Evolutionary conservation across 2,888 invertebrate species (phyloP), one percentile per base, ranked within the genome.

Genomic region (Tenthredo distinguenda): DNA sequence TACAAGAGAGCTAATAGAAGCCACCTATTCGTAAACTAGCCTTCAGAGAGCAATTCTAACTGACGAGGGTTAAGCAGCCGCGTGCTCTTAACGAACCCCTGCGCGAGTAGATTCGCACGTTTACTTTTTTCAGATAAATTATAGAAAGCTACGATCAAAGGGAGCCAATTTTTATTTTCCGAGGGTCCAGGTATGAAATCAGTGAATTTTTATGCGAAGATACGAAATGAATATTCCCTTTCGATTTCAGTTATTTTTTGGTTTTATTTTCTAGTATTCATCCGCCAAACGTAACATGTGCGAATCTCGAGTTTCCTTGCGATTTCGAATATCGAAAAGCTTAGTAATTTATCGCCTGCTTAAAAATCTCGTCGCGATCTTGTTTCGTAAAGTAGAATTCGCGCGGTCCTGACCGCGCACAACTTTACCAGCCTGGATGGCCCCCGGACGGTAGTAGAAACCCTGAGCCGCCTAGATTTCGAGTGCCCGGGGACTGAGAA

Each of bases 401-500:
- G 18, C 79, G 81, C 62, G 83, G 40, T 83, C 65, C 83, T 83
- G 83, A 83, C 83, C 83, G 83, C 83, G 83, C 83, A 34, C 83
- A 83, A 83, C 83, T 58, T 71, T 83, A 26, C 43, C 40, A 31
- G 26, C 37, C 62, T 26, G 65, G 77, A 55, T 18, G 50, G 26
- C 77, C 68, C 82, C 68, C 83, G 68, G 83, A 71, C 62, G 81
- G 21, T 62, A 31, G 34, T 81, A 62, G 58, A 50, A 34, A 83
- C 65, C 83, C 83, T 71, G 83, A 83, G 55, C 83, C 81, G 83
- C 83, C 83, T 83, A 68, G 83, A 83, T 68, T 65, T 83, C 68
- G 68, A 83, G 83, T 83, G 83, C 83, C 83, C 83, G 83, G 83
- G 83, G 83, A 83, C 43, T 34, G 65, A 34, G 68, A 65, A 83